Evolutionary conservation across 2,113 vertebrate genomes (phyloP).

Genomic region (Mormyrus iriodes): DNA sequence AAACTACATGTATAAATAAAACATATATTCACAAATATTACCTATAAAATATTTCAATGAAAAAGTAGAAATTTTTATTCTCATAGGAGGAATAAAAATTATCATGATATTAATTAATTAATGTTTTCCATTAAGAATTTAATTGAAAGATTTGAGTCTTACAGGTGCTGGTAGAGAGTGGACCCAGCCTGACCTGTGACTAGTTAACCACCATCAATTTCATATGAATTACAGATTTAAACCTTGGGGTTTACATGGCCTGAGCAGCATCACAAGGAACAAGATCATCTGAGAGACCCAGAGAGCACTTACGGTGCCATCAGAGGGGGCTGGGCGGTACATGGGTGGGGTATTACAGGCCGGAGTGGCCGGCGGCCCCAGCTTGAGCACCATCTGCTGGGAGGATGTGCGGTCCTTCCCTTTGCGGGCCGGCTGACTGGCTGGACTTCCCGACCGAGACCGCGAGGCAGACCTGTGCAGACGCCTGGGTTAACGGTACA

Average conservation of each 20-base stretch:
- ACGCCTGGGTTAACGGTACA: slow-evolving; percentile 51
- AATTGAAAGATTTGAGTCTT: not conserved
- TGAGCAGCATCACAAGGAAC: slow-evolving; percentile 46
- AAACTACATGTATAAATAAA: not conserved
- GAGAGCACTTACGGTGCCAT: slow-evolving; percentile 80
- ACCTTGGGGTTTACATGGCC: slow-evolving; percentile 34
- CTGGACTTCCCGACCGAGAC: slow-evolving; percentile 53
- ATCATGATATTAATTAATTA: not conserved
- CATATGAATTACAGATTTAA: not conserved
- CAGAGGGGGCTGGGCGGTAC: slow-evolving; percentile 70
- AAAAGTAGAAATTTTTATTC: not conserved
- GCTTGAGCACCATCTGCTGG: slow-evolving; percentile 52
- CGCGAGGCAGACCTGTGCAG: slow-evolving; percentile 63
- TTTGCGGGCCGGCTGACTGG: slow-evolving; percentile 50
- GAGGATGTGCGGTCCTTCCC: slow-evolving; percentile 43
- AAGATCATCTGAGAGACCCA: slow-evolving; percentile 31
- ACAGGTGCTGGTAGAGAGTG: not conserved
- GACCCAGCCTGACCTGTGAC: not conserved
- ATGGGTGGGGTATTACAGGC: slow-evolving; percentile 60
- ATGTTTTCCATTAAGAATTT: not conserved
- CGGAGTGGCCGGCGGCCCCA: slow-evolving; percentile 55
- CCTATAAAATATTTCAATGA: not conserved
- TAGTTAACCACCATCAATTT: slow-evolving; percentile 5
- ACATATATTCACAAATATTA: not conserved
- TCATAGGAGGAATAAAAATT: not conserved